A percentile compares a stretch with the other conserved stretches of the same genome.
These are phyloP conservation scores for Borostomias antarcticus DNA, from an alignment of 2,797 vertebrate species.

Conservation along the genomic window DNA sequence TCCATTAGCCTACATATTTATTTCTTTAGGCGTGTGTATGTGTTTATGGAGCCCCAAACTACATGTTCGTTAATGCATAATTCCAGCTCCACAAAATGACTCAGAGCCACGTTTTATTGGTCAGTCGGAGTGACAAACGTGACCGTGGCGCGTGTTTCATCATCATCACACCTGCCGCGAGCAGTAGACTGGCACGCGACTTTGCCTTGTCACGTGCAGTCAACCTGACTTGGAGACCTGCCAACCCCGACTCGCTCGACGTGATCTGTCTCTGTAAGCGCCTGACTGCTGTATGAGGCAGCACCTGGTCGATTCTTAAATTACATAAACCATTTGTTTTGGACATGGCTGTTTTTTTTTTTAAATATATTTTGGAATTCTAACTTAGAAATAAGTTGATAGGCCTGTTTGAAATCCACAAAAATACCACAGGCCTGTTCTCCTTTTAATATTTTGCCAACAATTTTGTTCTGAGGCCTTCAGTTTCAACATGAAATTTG, in stretches of 20 bases:
- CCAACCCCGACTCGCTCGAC: constrained; percentile 7
- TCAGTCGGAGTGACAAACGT: constrained; percentile 11
- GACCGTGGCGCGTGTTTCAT: constrained; percentile 1
- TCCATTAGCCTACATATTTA: neutral
- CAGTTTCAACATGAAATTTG: too few species aligned
- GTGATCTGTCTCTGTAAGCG: too few species aligned
- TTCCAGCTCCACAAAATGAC: neutral
- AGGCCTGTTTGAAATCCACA: too few species aligned
- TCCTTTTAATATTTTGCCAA: too few species aligned
- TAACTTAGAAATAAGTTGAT: too few species aligned
- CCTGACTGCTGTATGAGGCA: too few species aligned
- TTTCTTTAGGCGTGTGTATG: neutral
- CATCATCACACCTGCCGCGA: constrained; percentile 17
- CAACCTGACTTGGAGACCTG: constrained; percentile 39
- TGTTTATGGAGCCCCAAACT: neutral
- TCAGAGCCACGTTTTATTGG: constrained; percentile 18
- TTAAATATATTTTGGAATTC: too few species aligned
- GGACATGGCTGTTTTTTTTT: too few species aligned
- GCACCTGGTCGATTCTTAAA: too few species aligned
- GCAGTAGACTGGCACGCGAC: constrained; percentile 4
- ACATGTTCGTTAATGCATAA: neutral
- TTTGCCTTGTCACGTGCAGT: constrained; percentile 44
- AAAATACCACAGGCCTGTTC: too few species aligned
- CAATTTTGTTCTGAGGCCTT: too few species aligned
- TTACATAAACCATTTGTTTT: too few species aligned